phyloP scores from a whole-genome alignment of 2,113 vertebrate genomes.

The Probosciger aterrimus region DNA sequence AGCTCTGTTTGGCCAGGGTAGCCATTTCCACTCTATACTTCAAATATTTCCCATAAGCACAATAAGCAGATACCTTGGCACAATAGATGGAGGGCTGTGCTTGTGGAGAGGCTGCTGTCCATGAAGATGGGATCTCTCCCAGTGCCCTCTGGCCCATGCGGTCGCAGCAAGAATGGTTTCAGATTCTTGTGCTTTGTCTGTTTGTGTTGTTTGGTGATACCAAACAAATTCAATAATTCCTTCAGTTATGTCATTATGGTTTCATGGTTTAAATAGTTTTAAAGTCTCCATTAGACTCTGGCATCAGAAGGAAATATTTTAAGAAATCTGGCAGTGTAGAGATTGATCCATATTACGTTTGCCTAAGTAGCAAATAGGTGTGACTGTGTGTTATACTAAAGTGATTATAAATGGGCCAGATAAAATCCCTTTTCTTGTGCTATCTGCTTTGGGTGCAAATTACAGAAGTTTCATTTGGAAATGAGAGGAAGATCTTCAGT shows the following conservation, averaged over 20 bases:
- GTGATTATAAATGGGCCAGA: not conserved
- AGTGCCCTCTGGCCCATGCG: not conserved
- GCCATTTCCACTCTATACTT: not conserved
- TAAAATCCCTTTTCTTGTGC: not conserved
- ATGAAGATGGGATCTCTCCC: not conserved
- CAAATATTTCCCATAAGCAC: fast-evolving
- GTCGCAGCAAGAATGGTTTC: not conserved
- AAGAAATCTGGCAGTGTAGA: not conserved
- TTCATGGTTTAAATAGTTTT: not conserved
- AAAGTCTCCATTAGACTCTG: not conserved
- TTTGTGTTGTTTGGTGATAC: not conserved
- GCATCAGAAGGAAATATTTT: not conserved
- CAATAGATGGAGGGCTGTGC: not conserved
- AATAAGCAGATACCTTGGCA: not conserved
- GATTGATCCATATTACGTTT: not conserved
- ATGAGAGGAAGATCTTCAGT: not conserved
- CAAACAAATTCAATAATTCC: not conserved
- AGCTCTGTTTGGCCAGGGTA: not conserved
- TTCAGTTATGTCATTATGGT: not conserved
- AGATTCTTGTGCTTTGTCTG: not conserved
- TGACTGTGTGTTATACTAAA: not conserved
- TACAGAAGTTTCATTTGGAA: not conserved
- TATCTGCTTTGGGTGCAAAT: not conserved
- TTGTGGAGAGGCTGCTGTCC: not conserved
- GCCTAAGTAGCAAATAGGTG: not conserved